phyloP scores from a whole-genome alignment of 2,113 vertebrate genomes.

The Chrysochloris asiatica region DNA sequence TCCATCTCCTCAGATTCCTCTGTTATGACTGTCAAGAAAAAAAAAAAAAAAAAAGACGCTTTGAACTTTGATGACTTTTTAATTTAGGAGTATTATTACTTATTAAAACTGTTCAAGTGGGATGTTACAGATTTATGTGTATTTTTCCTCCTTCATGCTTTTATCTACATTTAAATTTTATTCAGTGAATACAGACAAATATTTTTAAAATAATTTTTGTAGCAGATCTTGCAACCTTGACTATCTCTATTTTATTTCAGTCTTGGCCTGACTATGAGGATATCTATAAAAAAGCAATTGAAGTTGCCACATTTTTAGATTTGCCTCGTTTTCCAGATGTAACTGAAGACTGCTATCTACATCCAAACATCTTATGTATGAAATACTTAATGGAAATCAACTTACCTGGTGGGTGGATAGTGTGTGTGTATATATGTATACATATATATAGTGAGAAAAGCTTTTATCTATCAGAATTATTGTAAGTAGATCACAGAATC shows the following conservation, averaged over 20 bases:
- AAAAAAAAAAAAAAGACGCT: no score
- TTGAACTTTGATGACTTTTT: not conserved
- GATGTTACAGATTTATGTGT: not conserved
- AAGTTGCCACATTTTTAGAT: slow-evolving; percentile 85
- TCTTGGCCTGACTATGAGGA: slow-evolving; percentile 85
- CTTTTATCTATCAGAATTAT: not conserved
- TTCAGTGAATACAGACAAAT: not conserved
- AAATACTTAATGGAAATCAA: slow-evolving; percentile 93
- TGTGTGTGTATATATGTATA: no score
- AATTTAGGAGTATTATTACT: not conserved
- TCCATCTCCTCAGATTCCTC: not conserved
- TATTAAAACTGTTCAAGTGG: not conserved
- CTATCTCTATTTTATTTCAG: slow-evolving; percentile 79
- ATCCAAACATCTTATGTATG: slow-evolving; percentile 90
- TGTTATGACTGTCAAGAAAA: not conserved
- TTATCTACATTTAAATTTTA: not conserved
- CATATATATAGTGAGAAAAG: not conserved
- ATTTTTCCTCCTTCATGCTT: not conserved
- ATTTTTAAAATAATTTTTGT: not conserved
- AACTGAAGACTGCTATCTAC: slow-evolving; percentile 88
- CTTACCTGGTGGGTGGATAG: slow-evolving; percentile 96
- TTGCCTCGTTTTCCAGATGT: slow-evolving; percentile 92
- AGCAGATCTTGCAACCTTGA: not conserved
- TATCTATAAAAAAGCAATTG: slow-evolving; percentile 84
- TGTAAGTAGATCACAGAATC: no score